These are phyloP conservation scores for Dryobates pubescens DNA, from an alignment of 2,797 vertebrate genomes.

Conservation along the genomic window DNA sequence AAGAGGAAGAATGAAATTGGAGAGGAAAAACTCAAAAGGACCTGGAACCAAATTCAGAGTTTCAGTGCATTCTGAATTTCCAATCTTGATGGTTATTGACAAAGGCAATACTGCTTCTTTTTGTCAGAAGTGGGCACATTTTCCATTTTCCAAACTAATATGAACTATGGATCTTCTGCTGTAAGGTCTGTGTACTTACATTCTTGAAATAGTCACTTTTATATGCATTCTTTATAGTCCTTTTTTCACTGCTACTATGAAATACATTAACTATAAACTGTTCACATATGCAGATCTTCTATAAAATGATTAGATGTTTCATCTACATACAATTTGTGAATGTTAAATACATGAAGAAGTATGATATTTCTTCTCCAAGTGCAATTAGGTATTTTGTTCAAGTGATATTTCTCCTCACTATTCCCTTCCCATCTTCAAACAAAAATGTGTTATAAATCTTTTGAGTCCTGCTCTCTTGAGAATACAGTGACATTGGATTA, in stretches of 20 bases:
- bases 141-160: not conserved
- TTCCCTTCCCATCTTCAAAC: not conserved
- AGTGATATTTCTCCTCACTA: not conserved
- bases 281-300: not conserved
- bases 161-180: not conserved
- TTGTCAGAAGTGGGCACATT: not conserved
- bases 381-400: not conserved
- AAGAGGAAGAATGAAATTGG: not conserved
- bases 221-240: not conserved
- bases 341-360: not conserved
- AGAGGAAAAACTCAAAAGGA: not conserved
- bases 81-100: not conserved
- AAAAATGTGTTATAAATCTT: conserved; percentile 10
- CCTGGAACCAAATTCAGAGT: not conserved
- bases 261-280: not conserved
- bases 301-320: not conserved
- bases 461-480: not conserved
- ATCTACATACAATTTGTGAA: not conserved
- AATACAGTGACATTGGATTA: not conserved
- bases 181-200: not conserved
- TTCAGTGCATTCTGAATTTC: not conserved
- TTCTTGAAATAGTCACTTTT: not conserved
- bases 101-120: not conserved
- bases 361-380: not conserved
- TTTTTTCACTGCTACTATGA: not conserved